Base-by-base conservation (phyloP, 2,113 vertebrate species). In the Sturnira hondurensis region DNA sequence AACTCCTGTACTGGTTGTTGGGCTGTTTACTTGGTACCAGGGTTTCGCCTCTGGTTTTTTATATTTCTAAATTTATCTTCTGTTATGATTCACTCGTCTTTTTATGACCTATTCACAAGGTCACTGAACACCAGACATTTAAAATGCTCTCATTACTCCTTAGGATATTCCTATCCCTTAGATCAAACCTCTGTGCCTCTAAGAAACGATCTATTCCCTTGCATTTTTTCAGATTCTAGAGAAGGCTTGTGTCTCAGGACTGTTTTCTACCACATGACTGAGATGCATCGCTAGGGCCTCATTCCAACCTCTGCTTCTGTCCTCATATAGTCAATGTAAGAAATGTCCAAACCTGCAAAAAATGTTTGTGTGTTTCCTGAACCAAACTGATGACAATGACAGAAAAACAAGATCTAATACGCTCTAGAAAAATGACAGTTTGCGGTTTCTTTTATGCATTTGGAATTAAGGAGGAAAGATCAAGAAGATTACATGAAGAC, bases 101-200 rank as follows among this genome's bases (percentile, higher is more conserved):
- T 93, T n/a, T 61, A 24, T 71, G 14, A 74, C 19, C 41, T 58
- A 86, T 28, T 56, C 7, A 80, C 9, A 70, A 81, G 4, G 14
- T 73, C 19, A 45, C 22, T 15, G 22, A 24, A 12, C 3, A 71
- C 2, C 13, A 76, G 83, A 47, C 61, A 43, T 71, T 12, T 45
- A 9, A 91, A 78, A 85, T 22, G 1, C 0, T 13, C 20, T 45
- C 38, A 17, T 26, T 50, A 5, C 0, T 13, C n/a, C 2, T 2
- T 67, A 7, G 22, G 28, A 3, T 56, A 47, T 52, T 47, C 36
- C 12, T 41, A 8, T 38, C 15, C 61, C 13, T 31, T 80, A 70
- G 19, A 68, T 0, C 2, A 63, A 88, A 86, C 28, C 50, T 31
- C 74, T 65, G 6, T 13, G 7, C 3, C 5, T 93, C 0, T 19